Conservation (phyloP, 2,113 vertebrate genomes). For the Megaceryle maxima region DNA sequence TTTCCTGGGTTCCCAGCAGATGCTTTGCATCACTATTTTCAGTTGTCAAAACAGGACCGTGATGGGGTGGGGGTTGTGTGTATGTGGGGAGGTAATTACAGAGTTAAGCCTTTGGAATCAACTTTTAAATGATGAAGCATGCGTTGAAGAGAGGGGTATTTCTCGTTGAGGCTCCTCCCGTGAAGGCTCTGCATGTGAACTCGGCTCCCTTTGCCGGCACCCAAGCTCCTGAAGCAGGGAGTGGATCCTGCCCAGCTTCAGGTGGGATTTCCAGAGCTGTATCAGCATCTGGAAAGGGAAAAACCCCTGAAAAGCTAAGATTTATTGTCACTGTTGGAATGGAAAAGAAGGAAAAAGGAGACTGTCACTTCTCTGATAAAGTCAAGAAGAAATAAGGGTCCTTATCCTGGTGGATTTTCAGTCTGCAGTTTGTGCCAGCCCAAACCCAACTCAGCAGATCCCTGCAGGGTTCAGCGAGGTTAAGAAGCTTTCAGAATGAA, state of each 20-base stretch:
- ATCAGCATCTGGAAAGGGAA: background rate
- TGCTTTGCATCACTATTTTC: background rate
- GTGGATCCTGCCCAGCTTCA: background rate
- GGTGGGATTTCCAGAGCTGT: background rate
- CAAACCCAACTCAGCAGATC: accelerated
- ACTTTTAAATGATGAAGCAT: background rate
- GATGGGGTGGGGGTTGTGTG: background rate
- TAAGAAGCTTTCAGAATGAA: background rate
- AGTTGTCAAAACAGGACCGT: background rate
- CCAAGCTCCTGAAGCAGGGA: background rate
- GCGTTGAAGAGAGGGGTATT: background rate
- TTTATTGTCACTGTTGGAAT: background rate
- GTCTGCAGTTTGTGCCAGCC: background rate
- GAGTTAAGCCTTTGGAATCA: background rate
- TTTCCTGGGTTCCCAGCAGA: background rate
- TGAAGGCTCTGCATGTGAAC: background rate
- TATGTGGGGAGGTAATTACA: background rate
- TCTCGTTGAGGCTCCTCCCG: background rate
- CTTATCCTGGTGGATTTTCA: background rate
- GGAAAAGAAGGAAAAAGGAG: no score
- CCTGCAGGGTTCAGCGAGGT: background rate
- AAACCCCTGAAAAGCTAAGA: background rate
- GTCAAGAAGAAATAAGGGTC: background rate
- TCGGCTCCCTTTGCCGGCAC: background rate
- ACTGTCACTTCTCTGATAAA: background rate